A percentile compares a stretch with the other conserved stretches of the same genome.
These are phyloP conservation scores for Aphidoletes aphidimyza DNA, from an alignment of 2,888 invertebrate genomes.

Conservation along the genomic window DNA sequence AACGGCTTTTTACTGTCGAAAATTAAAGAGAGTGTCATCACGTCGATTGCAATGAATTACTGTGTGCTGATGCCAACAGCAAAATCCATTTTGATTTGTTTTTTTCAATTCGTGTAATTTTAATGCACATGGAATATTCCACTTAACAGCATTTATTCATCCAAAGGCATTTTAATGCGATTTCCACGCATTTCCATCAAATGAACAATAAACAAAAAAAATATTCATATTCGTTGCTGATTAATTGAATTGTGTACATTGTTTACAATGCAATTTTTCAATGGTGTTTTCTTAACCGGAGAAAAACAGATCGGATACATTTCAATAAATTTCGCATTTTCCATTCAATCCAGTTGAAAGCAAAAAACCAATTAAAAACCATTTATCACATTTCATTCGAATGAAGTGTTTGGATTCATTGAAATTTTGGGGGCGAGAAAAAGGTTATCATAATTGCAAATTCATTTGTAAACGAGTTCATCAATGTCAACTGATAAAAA, in stretches of 20 bases:
- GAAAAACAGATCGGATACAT: not conserved
- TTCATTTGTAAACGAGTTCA: not conserved
- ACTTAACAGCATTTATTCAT: too few relatives aligned
- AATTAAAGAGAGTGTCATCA: not conserved
- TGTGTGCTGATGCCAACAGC: too few relatives aligned
- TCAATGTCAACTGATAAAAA: not conserved
- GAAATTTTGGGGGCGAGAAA: not conserved
- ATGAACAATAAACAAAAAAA: not conserved
- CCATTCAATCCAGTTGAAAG: not conserved
- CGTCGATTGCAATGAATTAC: not conserved
- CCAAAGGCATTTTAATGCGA: too few relatives aligned
- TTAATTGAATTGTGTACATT: not conserved
- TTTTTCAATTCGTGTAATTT: too few relatives aligned
- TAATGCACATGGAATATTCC: not conserved
- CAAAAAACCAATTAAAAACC: constrained; percentile 16
- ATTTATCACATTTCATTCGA: not conserved
- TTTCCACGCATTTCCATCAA: not conserved
- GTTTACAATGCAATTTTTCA: not conserved
- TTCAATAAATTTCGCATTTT: not conserved
- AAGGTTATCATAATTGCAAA: too few relatives aligned
- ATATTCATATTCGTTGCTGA: not conserved
- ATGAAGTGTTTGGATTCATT: not conserved
- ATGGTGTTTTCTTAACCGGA: not conserved
- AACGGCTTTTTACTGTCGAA: not conserved
- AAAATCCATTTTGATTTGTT: too few relatives aligned